Evolutionary conservation across 2,888 invertebrate species (phyloP).

Genomic region (Digitonthophagus gazella): DNA sequence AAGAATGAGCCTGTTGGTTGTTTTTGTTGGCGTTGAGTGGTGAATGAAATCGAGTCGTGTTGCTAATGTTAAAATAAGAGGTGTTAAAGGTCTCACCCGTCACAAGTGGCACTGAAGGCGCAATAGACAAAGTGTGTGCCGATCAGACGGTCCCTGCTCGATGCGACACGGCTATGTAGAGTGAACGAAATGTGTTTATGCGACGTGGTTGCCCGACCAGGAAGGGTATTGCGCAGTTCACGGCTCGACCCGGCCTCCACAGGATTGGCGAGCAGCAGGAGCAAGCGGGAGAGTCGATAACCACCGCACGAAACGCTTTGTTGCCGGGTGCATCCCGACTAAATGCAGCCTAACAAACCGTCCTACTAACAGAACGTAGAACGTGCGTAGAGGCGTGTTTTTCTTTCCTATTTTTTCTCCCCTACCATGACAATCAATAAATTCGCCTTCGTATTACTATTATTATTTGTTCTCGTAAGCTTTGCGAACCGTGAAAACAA

Average conservation of each 20-base stretch:
- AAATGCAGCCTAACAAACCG: not conserved
- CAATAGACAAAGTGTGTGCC: conserved; percentile 33
- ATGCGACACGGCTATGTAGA: conserved; percentile 17
- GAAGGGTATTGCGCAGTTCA: conserved; percentile 38
- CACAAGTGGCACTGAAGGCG: conserved; percentile 33
- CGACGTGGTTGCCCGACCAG: conserved; percentile 34
- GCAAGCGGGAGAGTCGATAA: conserved; percentile 10
- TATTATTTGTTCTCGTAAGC: too few relatives aligned
- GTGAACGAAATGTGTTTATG: conserved; percentile 25
- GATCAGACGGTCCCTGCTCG: conserved; percentile 17
- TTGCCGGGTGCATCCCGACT: conserved; percentile 8
- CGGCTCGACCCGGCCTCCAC: conserved; percentile 24
- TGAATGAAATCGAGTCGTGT: not conserved
- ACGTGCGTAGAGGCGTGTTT: too few relatives aligned
- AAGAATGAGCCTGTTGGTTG: too few relatives aligned
- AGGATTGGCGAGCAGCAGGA: conserved; percentile 5
- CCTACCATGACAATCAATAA: too few relatives aligned
- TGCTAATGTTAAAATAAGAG: conserved; percentile 11
- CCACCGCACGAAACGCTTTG: not conserved
- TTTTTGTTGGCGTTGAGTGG: too few relatives aligned
- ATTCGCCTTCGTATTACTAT: too few relatives aligned
- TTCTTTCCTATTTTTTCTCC: too few relatives aligned
- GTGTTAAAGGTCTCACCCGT: conserved; percentile 34
- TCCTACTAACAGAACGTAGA: not conserved
- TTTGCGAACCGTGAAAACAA: not conserved